These are phyloP conservation scores for Hystrix cristata DNA, from an alignment of 2,113 vertebrate genomes.

Conservation along the genomic window DNA sequence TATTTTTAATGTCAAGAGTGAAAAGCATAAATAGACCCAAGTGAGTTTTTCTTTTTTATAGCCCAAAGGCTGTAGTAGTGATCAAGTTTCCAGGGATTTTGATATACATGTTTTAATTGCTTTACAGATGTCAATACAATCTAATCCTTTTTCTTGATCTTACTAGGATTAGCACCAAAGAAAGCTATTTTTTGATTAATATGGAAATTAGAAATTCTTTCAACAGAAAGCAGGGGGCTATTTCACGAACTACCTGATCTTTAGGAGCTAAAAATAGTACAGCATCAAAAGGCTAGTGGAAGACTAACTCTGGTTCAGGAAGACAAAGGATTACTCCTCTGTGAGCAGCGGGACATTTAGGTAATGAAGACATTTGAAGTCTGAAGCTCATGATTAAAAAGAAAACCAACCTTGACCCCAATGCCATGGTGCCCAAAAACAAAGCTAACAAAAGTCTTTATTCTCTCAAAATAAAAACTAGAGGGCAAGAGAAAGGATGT, in stretches of 20 bases:
- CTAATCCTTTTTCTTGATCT: slow-evolving; percentile 84
- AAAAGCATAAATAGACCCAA: slow-evolving; percentile 39
- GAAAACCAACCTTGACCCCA: background rate
- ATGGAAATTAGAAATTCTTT: slow-evolving; percentile 88
- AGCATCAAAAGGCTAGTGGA: slow-evolving; percentile 75
- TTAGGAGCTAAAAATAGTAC: slow-evolving; percentile 77
- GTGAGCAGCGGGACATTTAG: background rate
- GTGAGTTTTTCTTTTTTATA: slow-evolving; percentile 31
- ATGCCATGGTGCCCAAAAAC: background rate
- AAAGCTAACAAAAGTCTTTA: background rate
- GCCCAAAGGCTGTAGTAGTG: background rate
- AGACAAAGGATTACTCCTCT: slow-evolving; percentile 47
- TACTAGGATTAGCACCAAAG: slow-evolving; percentile 83
- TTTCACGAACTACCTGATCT: slow-evolving; percentile 78
- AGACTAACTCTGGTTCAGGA: slow-evolving; percentile 22
- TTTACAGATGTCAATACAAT: slow-evolving; percentile 83
- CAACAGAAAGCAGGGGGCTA: slow-evolving; percentile 74
- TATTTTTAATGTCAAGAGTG: slow-evolving; percentile 38
- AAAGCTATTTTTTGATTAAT: slow-evolving; percentile 87
- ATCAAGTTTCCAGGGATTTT: slow-evolving; percentile 52
- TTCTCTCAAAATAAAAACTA: slow-evolving; percentile 40
- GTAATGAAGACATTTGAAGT: slow-evolving; percentile 41
- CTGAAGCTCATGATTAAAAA: slow-evolving; percentile 38
- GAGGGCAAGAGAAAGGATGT: background rate
- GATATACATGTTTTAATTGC: slow-evolving; percentile 84